A percentile compares a stretch with the other conserved stretches of the same genome.
phyloP scores from a whole-genome alignment of 2,888 invertebrate genomes.

The Pardosa pseudoannulata region DNA sequence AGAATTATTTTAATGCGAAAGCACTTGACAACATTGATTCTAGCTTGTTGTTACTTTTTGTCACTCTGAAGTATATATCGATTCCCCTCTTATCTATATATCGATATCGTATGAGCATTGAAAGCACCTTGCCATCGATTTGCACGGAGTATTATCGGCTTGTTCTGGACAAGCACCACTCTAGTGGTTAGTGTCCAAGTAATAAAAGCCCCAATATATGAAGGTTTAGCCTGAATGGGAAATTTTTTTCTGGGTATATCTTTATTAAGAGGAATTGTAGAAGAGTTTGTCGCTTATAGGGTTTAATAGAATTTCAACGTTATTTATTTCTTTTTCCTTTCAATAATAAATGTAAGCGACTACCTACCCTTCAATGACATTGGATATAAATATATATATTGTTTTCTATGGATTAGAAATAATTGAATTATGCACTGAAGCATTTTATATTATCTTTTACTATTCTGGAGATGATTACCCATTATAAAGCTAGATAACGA shows the following conservation, averaged over 20 bases:
- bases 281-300: too few relatives aligned
- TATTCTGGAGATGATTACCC: too few relatives aligned
- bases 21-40: conserved; percentile 56
- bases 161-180: not conserved
- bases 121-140: conserved; percentile 23
- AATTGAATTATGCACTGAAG: too few relatives aligned
- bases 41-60: conserved; percentile 7
- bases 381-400: too few relatives aligned
- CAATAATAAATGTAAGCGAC: too few relatives aligned
- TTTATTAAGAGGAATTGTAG: not conserved
- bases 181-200: not conserved
- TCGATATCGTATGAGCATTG: conserved; percentile 51
- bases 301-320: too few relatives aligned
- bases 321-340: too few relatives aligned
- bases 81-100: conserved; percentile 28
- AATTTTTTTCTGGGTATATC: not conserved
- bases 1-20: conserved; percentile 11
- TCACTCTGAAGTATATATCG: conserved; percentile 33
- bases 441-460: too few relatives aligned
- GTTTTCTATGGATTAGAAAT: too few relatives aligned
- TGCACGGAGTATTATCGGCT: not conserved
- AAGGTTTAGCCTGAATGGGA: not conserved
- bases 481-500: too few relatives aligned
- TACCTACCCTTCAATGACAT: too few relatives aligned
- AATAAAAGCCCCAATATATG: not conserved